Evolutionary conservation across 2,797 vertebrate genomes (phyloP).

Genomic region (Hyperoplus immaculatus): DNA sequence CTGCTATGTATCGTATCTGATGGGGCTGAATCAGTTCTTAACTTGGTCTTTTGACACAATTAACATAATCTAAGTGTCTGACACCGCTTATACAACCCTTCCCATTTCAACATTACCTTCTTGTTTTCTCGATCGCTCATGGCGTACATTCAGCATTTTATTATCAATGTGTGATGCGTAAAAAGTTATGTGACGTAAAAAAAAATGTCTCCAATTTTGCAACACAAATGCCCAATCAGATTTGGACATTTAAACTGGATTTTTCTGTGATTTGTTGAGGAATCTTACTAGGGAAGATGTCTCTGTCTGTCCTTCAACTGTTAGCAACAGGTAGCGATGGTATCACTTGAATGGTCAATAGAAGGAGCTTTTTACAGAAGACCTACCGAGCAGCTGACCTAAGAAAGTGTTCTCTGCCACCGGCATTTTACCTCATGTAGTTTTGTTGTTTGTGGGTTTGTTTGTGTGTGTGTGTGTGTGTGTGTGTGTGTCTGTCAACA

Average conservation of each 20-base stretch:
- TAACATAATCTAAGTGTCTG: too few species aligned
- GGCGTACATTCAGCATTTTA: background rate
- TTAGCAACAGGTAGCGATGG: background rate
- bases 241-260: background rate
- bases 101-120: background rate
- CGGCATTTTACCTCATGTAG: background rate
- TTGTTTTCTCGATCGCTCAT: background rate
- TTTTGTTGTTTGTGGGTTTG: background rate
- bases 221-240: background rate
- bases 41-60: too few species aligned
- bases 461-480: slow-evolving; percentile 7
- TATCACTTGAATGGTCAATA: background rate
- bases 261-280: background rate
- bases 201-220: background rate
- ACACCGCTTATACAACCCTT: background rate
- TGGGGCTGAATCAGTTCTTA: background rate
- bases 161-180: background rate
- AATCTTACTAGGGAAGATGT: too few species aligned
- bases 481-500: background rate
- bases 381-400: background rate
- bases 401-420: background rate
- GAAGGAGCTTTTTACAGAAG: background rate
- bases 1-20: background rate
- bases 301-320: background rate
- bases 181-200: background rate